phyloP scores from a whole-genome alignment of 2,797 vertebrate species.

The Oceanodroma leucorhoa region DNA sequence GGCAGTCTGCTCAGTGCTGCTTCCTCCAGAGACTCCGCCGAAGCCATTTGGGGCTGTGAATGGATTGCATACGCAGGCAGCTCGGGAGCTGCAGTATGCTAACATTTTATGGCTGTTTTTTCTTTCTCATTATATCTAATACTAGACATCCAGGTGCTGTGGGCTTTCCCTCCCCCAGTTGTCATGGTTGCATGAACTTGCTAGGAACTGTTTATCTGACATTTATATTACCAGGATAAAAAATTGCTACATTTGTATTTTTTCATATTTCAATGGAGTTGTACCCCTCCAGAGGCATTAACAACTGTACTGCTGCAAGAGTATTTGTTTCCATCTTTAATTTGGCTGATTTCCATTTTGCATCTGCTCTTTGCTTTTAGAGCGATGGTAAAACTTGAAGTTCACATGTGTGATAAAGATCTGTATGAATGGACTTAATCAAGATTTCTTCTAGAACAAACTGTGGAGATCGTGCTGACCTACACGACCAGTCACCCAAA shows the following conservation, averaged over 20 bases:
- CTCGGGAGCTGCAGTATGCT: constrained; percentile 31
- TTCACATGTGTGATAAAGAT: constrained; percentile 50
- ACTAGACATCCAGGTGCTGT: constrained; percentile 8
- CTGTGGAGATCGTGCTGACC: constrained; percentile 7
- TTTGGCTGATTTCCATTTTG: constrained; percentile 29
- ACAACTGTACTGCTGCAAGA: not conserved
- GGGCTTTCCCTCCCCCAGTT: not conserved
- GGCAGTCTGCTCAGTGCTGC: constrained; percentile 59
- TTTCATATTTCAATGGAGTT: not conserved
- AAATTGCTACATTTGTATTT: not conserved
- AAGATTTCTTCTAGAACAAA: constrained; percentile 53
- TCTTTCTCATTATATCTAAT: constrained; percentile 26
- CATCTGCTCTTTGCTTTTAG: constrained; percentile 49
- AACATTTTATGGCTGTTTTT: constrained; percentile 22
- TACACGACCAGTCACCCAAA: constrained; percentile 14
- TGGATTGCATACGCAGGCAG: not conserved
- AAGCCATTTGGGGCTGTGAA: constrained; percentile 36
- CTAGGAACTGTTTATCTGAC: constrained; percentile 10
- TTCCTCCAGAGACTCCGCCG: constrained; percentile 36
- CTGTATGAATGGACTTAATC: constrained; percentile 1
- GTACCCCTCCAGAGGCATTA: constrained; percentile 1
- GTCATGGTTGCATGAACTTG: not conserved
- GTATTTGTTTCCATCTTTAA: constrained; percentile 47
- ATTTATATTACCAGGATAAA: not conserved
- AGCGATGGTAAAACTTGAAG: not conserved